phyloP scores from a whole-genome alignment of 2,113 vertebrate genomes.

The Perca fluviatilis region DNA sequence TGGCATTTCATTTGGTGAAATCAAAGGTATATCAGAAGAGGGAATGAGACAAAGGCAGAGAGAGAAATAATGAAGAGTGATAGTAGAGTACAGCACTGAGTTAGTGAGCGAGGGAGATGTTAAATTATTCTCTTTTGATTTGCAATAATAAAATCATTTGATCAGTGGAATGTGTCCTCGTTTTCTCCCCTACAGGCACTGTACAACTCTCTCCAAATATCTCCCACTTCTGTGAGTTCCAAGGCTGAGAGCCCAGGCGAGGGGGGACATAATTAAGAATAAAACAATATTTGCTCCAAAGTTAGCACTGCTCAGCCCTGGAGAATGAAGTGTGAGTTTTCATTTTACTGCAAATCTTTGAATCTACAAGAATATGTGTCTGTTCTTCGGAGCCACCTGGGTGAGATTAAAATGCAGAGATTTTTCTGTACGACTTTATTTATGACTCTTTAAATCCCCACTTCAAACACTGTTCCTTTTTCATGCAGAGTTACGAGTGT shows the following conservation, averaged over 20 bases:
- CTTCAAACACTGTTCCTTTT: neutral
- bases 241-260: constrained; percentile 19
- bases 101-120: constrained; percentile 32
- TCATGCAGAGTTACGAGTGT: too few relatives aligned
- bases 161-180: constrained; percentile 51
- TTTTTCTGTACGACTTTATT: neutral
- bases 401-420: neutral
- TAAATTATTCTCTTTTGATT: constrained; percentile 75
- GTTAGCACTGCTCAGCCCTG: constrained; percentile 28
- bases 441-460: constrained; percentile 3
- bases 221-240: constrained; percentile 14
- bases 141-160: constrained; percentile 59
- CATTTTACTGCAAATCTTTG: constrained; percentile 24
- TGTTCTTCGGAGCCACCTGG: constrained; percentile 9
- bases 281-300: constrained; percentile 54
- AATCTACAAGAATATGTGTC: constrained; percentile 17
- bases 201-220: constrained; percentile 22
- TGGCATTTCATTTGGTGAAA: constrained; percentile 52
- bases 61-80: constrained; percentile 36
- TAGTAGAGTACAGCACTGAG: constrained; percentile 13
- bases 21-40: constrained; percentile 47
- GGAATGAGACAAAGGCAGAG: constrained; percentile 40
- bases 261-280: constrained; percentile 42
- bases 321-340: constrained; percentile 18
- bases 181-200: constrained; percentile 6